Percentiles rank a stretch among this genome's conserved stretches.
phyloP scores from a whole-genome alignment of 2,888 invertebrate genomes.

The Carcina quercana region DNA sequence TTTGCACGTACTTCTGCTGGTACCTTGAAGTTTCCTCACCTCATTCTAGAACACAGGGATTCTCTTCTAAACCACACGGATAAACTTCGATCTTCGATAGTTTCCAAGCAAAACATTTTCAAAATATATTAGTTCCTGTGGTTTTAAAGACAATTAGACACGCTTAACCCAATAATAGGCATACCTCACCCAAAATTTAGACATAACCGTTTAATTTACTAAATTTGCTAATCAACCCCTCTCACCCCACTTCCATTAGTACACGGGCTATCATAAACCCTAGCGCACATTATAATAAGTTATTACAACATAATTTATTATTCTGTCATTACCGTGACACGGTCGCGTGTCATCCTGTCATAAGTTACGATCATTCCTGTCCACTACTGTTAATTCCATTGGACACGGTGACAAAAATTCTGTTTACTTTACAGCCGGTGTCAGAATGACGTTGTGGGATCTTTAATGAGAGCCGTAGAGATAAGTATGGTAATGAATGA shows the following conservation, averaged over 20 bases:
- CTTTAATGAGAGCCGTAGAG: constrained; percentile 27
- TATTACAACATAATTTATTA: constrained; percentile 73
- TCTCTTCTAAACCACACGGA: too few species aligned
- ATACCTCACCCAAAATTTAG: constrained; percentile 10
- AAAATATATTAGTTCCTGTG: too few species aligned
- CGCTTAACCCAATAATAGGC: too few species aligned
- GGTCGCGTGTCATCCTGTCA: constrained; percentile 60
- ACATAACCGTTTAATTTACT: constrained; percentile 39
- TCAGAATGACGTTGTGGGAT: constrained; percentile 48
- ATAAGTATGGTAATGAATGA: constrained; percentile 27
- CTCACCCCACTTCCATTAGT: constrained; percentile 41
- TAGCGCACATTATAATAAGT: constrained; percentile 65
- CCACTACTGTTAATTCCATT: constrained; percentile 60
- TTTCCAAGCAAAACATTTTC: too few species aligned
- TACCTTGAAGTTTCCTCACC: too few species aligned
- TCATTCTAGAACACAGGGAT: too few species aligned
- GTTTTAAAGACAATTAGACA: too few species aligned
- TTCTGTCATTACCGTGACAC: constrained; percentile 68
- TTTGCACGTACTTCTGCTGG: too few species aligned
- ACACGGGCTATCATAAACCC: constrained; percentile 46
- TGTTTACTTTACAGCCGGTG: constrained; percentile 54
- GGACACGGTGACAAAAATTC: constrained; percentile 71
- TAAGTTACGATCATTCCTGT: constrained; percentile 57
- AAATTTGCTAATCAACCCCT: constrained; percentile 59
- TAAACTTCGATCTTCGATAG: too few species aligned